A percentile compares a stretch with the other conserved stretches of the same genome.
Evolutionary conservation across 2,888 invertebrate species (phyloP).

Genomic region (Eilema sororculum): DNA sequence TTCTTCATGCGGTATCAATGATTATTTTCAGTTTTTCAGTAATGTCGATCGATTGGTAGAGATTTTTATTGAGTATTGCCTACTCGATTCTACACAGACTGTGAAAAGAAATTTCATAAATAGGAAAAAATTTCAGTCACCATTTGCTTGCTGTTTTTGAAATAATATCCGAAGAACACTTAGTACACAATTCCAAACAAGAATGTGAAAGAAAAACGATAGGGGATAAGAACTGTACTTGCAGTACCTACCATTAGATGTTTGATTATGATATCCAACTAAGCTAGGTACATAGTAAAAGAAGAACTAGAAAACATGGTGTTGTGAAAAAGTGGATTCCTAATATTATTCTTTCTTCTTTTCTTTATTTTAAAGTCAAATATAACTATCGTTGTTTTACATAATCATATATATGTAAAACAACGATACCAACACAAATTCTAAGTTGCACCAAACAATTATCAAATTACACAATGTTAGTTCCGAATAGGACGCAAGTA

Average conservation of each 20-base stretch:
- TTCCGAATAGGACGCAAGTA: constrained; percentile 22
- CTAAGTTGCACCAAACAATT: constrained; percentile 16
- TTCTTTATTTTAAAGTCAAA: background rate
- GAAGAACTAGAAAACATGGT: background rate
- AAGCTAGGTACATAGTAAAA: no score
- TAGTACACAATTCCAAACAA: background rate
- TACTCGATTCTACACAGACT: no score
- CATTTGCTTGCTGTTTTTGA: background rate
- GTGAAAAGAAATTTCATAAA: background rate
- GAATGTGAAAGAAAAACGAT: no score
- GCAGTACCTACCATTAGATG: background rate
- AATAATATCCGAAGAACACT: background rate
- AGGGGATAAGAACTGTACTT: background rate
- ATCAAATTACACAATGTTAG: constrained; percentile 44
- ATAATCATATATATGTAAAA: background rate
- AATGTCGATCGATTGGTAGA: no score
- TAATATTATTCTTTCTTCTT: background rate
- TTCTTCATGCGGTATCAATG: no score
- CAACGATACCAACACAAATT: background rate
- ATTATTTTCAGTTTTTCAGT: no score
- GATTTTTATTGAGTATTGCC: no score
- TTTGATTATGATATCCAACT: background rate
- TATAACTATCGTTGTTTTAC: no score
- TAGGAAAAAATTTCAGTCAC: background rate
- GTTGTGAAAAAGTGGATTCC: background rate